These are phyloP conservation scores for Lacerta bilineata DNA, from an alignment of 2,797 vertebrate genomes.

Conservation along the genomic window DNA sequence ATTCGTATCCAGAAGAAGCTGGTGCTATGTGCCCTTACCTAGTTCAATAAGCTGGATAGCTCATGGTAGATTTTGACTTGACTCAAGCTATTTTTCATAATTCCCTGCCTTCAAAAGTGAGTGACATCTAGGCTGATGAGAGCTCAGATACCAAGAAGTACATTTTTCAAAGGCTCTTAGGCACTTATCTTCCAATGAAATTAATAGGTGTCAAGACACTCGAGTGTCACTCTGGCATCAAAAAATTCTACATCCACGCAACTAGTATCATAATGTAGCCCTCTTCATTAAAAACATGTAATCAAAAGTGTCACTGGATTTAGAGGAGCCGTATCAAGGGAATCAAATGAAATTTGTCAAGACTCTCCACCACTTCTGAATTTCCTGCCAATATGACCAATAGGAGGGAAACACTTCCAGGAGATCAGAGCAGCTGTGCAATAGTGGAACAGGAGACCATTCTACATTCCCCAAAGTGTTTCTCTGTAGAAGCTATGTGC, in stretches of 20 bases:
- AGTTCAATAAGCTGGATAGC: background rate
- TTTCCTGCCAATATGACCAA: slow-evolving; percentile 15
- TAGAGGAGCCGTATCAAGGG: slow-evolving; percentile 7
- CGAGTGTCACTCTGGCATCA: slow-evolving; percentile 34
- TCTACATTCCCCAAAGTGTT: background rate
- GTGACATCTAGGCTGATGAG: slow-evolving; percentile 28
- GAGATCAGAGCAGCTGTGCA: background rate
- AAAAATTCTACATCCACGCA: slow-evolving; percentile 29
- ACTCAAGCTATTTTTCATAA: slow-evolving; percentile 28
- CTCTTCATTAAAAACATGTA: slow-evolving; percentile 48
- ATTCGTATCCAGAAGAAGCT: background rate
- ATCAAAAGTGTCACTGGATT: slow-evolving; percentile 30
- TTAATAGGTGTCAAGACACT: slow-evolving; percentile 48
- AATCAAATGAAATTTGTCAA: slow-evolving; percentile 20
- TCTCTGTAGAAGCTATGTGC: too few relatives aligned
- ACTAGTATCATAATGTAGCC: slow-evolving; percentile 26
- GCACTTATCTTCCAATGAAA: slow-evolving; percentile 45
- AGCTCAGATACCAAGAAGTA: slow-evolving; percentile 36
- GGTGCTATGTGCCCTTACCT: background rate
- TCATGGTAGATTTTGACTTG: slow-evolving; percentile 19
- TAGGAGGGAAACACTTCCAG: background rate
- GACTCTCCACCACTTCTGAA: background rate
- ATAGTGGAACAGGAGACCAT: background rate
- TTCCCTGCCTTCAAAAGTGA: slow-evolving; percentile 22
- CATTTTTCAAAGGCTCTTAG: slow-evolving; percentile 44